These are phyloP conservation scores for Coregonus suidteri DNA, from an alignment of 2,797 vertebrate genomes.

Conservation along the genomic window DNA sequence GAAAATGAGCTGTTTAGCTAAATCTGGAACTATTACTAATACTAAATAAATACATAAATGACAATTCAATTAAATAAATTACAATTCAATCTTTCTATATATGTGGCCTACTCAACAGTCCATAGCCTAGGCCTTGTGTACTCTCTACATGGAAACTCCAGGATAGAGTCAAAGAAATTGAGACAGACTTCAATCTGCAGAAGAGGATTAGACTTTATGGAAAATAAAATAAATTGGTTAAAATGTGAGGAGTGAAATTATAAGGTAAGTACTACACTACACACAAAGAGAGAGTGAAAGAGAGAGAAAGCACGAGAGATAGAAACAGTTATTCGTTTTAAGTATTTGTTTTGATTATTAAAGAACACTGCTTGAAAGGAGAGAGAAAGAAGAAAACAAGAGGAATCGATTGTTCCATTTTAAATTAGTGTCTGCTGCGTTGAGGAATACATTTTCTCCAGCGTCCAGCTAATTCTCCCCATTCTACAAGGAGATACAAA, in stretches of 20 bases:
- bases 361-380: slow-evolving; percentile 28
- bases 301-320: slow-evolving; percentile 35
- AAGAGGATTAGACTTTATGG: slow-evolving; percentile 58
- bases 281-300: slow-evolving; percentile 43
- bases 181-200: slow-evolving; percentile 58
- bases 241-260: slow-evolving; percentile 48
- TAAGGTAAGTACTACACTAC: slow-evolving; percentile 42
- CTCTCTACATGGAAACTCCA: slow-evolving; percentile 67
- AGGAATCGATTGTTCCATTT: slow-evolving; percentile 58
- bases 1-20: too few species aligned
- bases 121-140: not conserved
- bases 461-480: slow-evolving; percentile 76
- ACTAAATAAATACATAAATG: not conserved
- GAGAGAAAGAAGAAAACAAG: slow-evolving; percentile 25
- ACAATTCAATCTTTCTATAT: not conserved
- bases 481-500: slow-evolving; percentile 81
- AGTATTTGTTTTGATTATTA: slow-evolving; percentile 44
- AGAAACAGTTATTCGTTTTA: slow-evolving; percentile 42
- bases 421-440: slow-evolving; percentile 71
- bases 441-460: slow-evolving; percentile 73
- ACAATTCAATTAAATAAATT: not conserved
- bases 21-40: not conserved
- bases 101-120: not conserved
- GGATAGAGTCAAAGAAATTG: slow-evolving; percentile 46
- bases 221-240: slow-evolving; percentile 59